A percentile compares a stretch with the other conserved stretches of the same genome.
Conservation (phyloP, 2,797 vertebrate genomes). For the Sebastiscus tertius region DNA sequence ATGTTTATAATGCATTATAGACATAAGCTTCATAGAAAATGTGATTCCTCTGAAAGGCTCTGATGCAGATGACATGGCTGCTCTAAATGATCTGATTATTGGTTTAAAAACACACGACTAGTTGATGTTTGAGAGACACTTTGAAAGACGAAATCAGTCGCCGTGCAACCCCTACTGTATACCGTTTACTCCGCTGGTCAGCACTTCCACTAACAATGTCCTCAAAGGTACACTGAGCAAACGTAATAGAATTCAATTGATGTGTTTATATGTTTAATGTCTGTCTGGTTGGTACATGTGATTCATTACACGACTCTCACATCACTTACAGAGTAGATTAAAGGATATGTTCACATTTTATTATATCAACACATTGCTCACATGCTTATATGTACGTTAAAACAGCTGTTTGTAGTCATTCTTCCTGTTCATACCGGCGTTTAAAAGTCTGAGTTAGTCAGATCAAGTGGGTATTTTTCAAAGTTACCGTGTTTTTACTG, state of each 20-base stretch:
- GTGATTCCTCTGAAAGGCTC: background rate
- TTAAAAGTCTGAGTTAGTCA: background rate
- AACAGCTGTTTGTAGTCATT: background rate
- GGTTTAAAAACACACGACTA: background rate
- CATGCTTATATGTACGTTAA: background rate
- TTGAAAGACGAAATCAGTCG: background rate
- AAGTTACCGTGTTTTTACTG: background rate
- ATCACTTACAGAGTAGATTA: constrained; percentile 9
- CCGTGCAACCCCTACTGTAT: constrained; percentile 63
- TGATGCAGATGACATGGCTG: background rate
- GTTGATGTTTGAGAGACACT: constrained; percentile 33
- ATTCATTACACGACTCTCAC: background rate
- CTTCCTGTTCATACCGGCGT: background rate
- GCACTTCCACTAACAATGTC: constrained; percentile 60
- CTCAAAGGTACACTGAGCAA: constrained; percentile 70
- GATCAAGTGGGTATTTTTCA: background rate
- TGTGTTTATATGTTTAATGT: background rate
- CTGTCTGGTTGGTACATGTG: background rate
- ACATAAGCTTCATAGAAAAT: background rate
- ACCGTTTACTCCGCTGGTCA: constrained; percentile 36
- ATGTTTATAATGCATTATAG: background rate
- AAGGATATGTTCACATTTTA: constrained; percentile 28
- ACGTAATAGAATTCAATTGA: background rate
- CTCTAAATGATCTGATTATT: background rate
- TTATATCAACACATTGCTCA: background rate